Evolutionary conservation across 2,888 invertebrate genomes (phyloP).

Genomic region (Nowickia ferox): DNA sequence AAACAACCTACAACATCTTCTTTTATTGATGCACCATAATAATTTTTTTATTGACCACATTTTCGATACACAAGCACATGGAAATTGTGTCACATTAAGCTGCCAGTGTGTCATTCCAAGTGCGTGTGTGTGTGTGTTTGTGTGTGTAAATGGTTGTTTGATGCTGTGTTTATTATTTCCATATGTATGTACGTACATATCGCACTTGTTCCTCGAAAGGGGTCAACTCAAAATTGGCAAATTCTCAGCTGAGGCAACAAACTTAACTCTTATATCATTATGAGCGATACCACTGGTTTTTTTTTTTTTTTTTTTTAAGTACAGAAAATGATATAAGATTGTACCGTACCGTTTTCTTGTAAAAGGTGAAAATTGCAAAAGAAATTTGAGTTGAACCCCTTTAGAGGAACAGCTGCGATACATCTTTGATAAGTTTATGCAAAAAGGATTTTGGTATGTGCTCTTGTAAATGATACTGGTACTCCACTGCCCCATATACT

Average conservation of each 20-base stretch:
- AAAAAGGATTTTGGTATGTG: constrained; percentile 36
- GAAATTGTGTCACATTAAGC: background rate
- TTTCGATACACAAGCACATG: constrained; percentile 16
- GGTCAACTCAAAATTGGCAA: no score
- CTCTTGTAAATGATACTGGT: constrained; percentile 56
- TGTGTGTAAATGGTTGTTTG: background rate
- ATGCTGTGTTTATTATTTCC: background rate
- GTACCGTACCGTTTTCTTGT: no score
- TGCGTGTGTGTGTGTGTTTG: background rate
- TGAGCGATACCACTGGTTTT: no score
- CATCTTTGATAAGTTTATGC: constrained; percentile 37
- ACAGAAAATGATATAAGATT: no score
- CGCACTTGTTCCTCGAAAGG: no score
- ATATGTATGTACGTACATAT: background rate
- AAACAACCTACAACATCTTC: background rate
- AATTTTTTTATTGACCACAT: constrained; percentile 59
- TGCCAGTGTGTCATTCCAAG: background rate
- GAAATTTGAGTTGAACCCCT: no score
- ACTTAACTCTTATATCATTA: no score
- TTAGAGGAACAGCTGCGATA: no score
- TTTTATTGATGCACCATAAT: constrained; percentile 42
- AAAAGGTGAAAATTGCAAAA: no score
- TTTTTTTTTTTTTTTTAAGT: no score
- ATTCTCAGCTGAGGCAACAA: no score
- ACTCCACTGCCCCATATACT: constrained; percentile 61